Conservation (phyloP, 1,140 invertebrate species). For the Ceratina australensis region DNA sequence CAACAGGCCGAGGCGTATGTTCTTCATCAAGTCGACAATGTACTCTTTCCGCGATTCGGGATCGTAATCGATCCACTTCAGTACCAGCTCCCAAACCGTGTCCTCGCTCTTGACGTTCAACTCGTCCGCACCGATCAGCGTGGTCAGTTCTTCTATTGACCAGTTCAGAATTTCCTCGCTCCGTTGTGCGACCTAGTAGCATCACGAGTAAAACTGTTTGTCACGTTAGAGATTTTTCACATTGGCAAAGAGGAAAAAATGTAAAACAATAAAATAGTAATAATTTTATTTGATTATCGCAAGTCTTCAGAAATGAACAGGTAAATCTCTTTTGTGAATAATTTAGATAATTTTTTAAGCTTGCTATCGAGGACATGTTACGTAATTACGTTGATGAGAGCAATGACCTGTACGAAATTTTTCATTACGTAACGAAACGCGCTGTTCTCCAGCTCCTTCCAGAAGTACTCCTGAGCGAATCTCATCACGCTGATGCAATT, state of each 20-base stretch:
- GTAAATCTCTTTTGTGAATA: too few species aligned
- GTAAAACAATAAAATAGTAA: too few species aligned
- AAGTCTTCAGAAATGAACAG: too few species aligned
- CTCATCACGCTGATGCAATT: constrained; percentile 91
- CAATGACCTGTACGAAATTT: constrained; percentile 83
- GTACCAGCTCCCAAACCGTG: constrained; percentile 83
- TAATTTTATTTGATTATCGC: too few species aligned
- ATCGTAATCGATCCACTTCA: constrained; percentile 84
- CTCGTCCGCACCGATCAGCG: constrained; percentile 86
- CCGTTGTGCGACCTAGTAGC: constrained; percentile 78
- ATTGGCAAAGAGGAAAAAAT: too few species aligned
- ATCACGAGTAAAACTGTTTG: neutral
- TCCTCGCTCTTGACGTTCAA: constrained; percentile 85
- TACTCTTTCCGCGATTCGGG: constrained; percentile 82
- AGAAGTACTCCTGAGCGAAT: constrained; percentile 88
- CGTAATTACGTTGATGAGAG: neutral
- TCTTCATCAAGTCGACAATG: constrained; percentile 88
- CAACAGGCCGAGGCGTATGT: constrained; percentile 90
- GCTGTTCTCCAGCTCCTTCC: constrained; percentile 84
- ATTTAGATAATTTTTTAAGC: too few species aligned
- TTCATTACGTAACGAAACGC: constrained; percentile 86
- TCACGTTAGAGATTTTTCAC: rapidly evolving
- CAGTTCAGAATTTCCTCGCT: constrained; percentile 88
- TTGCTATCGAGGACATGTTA: neutral
- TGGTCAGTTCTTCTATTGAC: constrained; percentile 84